phyloP scores from a whole-genome alignment of 1,140 invertebrate genomes.

The Cotesia typhae region DNA sequence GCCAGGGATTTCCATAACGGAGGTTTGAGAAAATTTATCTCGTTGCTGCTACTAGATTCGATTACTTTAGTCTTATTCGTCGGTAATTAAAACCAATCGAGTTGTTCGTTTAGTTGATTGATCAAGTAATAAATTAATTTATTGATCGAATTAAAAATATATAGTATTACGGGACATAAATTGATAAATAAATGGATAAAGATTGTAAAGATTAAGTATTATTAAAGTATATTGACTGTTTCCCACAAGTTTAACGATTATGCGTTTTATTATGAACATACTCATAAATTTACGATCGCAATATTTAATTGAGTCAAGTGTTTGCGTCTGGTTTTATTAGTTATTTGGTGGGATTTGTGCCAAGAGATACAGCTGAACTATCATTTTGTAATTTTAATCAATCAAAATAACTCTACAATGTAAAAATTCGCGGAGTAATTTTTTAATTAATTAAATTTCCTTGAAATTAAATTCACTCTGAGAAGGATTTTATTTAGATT shows the following conservation, averaged over 20 bases:
- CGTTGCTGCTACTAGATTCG: no score
- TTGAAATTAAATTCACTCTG: no score
- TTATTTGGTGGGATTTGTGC: conserved; percentile 2
- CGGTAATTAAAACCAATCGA: no score
- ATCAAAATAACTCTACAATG: not conserved
- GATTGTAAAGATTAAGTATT: not conserved
- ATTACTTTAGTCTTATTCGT: no score
- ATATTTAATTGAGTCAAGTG: conserved; percentile 30
- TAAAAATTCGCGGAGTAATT: not conserved
- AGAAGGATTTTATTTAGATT: no score
- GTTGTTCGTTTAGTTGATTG: no score
- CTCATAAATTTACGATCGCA: conserved; percentile 34
- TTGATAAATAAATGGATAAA: conserved; percentile 1
- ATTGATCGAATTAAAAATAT: no score
- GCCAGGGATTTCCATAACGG: no score
- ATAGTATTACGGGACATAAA: no score
- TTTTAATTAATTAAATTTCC: no score
- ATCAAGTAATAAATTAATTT: no score
- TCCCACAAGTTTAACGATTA: conserved; percentile 33
- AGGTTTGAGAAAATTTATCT: no score
- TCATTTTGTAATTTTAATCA: not conserved
- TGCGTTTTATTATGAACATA: conserved; percentile 24
- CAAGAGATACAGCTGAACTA: conserved; percentile 25
- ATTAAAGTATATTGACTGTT: conserved; percentile 19
- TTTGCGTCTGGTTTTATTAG: conserved; percentile 6